Percentiles rank a stretch among this genome's conserved stretches.
Evolutionary conservation across 2,888 invertebrate species (phyloP).

Genomic region (Drosophila incognita): DNA sequence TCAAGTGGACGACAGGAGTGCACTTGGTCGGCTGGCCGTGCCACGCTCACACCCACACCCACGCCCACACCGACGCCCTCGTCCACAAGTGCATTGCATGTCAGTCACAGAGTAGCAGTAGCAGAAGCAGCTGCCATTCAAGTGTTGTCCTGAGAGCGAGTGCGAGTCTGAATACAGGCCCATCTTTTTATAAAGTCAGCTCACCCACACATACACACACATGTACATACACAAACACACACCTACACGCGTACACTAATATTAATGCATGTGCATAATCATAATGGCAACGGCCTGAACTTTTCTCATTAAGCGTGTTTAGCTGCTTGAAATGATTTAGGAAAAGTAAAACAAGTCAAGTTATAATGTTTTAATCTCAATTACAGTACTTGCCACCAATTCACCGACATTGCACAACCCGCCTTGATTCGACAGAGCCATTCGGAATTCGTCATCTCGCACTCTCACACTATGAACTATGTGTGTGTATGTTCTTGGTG

Average conservation of each 20-base stretch:
- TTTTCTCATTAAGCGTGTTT: slow-evolving; percentile 80
- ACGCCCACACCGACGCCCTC: slow-evolving; percentile 38
- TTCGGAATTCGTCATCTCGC: slow-evolving; percentile 11
- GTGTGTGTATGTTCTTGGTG: slow-evolving; percentile 17
- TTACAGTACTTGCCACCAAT: slow-evolving; percentile 78
- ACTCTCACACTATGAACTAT: background rate
- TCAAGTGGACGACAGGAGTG: slow-evolving; percentile 77
- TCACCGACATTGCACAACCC: slow-evolving; percentile 23
- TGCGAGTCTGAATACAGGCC: slow-evolving; percentile 37
- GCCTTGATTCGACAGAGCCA: slow-evolving; percentile 20
- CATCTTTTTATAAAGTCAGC: slow-evolving; percentile 40
- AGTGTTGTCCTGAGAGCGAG: slow-evolving; percentile 55
- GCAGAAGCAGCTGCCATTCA: slow-evolving; percentile 66
- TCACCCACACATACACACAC: slow-evolving; percentile 19
- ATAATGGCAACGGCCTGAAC: slow-evolving; percentile 72
- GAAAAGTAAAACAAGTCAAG: slow-evolving; percentile 79
- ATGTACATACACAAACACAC: slow-evolving; percentile 3
- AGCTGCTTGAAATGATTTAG: slow-evolving; percentile 80
- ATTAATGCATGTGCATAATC: slow-evolving; percentile 55
- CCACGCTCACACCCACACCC: slow-evolving; percentile 43
- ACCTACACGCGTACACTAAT: slow-evolving; percentile 21
- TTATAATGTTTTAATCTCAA: slow-evolving; percentile 80
- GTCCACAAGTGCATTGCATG: slow-evolving; percentile 66
- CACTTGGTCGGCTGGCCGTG: slow-evolving; percentile 59
- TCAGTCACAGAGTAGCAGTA: slow-evolving; percentile 65